These are phyloP conservation scores for Philypnodon macrostomus DNA, from an alignment of 2,797 vertebrate species.

Conservation along the genomic window DNA sequence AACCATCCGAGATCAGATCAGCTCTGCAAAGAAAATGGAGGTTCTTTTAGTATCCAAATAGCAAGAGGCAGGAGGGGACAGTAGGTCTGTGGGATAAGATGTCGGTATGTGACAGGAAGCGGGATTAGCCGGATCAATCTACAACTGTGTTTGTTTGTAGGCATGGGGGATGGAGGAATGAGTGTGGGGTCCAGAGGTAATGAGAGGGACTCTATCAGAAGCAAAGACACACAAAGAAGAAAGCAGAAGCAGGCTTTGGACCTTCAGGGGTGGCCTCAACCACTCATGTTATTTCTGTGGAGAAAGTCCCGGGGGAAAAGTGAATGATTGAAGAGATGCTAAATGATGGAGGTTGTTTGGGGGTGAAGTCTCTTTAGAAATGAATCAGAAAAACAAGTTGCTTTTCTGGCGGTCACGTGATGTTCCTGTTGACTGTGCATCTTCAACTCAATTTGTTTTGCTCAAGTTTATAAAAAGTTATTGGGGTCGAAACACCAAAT, in stretches of 20 bases:
- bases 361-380: constrained; percentile 10
- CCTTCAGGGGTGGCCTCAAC: constrained; percentile 48
- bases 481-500: constrained; percentile 7
- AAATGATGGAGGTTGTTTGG: constrained; percentile 20
- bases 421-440: constrained; percentile 23
- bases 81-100: constrained; percentile 25
- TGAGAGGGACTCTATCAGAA: constrained; percentile 55
- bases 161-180: constrained; percentile 59
- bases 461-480: constrained; percentile 34
- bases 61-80: constrained; percentile 29
- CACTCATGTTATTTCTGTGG: constrained; percentile 39
- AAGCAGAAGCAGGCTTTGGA: constrained; percentile 22
- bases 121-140: constrained; percentile 56
- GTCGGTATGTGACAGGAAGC: constrained; percentile 30
- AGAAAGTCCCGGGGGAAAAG: constrained; percentile 41
- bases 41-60: constrained; percentile 41
- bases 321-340: constrained; percentile 34
- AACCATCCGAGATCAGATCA: constrained; percentile 71
- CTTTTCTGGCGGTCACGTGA: constrained; percentile 5
- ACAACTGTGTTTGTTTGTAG: constrained; percentile 49
- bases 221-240: constrained; percentile 21
- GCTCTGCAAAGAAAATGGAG: constrained; percentile 46
- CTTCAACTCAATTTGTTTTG: constrained; percentile 10
- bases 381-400: constrained; percentile 15
- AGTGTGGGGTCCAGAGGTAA: constrained; percentile 55